Evolutionary conservation across 2,113 vertebrate genomes (phyloP), one percentile per base, ranked within the genome.

Genomic region (Aspiorhynchus laticeps): DNA sequence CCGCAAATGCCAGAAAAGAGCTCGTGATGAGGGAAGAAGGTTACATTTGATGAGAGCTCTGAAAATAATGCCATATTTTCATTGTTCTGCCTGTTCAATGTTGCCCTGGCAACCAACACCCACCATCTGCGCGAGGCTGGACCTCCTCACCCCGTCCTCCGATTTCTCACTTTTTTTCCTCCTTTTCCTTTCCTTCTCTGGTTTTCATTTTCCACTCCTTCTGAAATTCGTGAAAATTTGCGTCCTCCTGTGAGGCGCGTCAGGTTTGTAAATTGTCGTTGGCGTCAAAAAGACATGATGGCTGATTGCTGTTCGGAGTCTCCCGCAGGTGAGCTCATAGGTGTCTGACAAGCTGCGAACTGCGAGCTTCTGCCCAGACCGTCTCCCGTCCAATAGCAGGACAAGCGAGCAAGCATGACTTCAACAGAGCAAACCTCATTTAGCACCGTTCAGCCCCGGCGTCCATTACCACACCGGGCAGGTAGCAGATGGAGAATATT

Each of bases 101-200:
- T 91, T 91, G 76, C 89, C 89, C 78, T 89, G 89, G 90, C 88
- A 91, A 91, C 90, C 88, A 87, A 88, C 86, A 89, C 75, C 88
- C 90, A 85, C 90, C 90, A 91, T 90, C 90, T 91, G 89, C 78
- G 87, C 82, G 74, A 65, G 28, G 65, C 78, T 88, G 86, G 90
- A 85, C 90, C 84, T 86, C 77, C 86, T 90, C 83, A 88, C 83
- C 89, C 87, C 63, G 28, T 74, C 53, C 46, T 51, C 56, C 28
- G 8, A 74, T 81, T 83, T 87, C 43, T 82, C 69, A 63, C 38
- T 78, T 51, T 78, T 77, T 43, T 65, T 26, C 43, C 71, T 59
- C 69, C 67, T 84, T 53, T 69, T 28, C 81, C 46, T 76, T 74
- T 63, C 81, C 59, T 78, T 80, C 43, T 46, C 31, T 83, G 2